Base-by-base conservation (phyloP, 2,113 vertebrate genomes). In the Callipepla squamata region DNA sequence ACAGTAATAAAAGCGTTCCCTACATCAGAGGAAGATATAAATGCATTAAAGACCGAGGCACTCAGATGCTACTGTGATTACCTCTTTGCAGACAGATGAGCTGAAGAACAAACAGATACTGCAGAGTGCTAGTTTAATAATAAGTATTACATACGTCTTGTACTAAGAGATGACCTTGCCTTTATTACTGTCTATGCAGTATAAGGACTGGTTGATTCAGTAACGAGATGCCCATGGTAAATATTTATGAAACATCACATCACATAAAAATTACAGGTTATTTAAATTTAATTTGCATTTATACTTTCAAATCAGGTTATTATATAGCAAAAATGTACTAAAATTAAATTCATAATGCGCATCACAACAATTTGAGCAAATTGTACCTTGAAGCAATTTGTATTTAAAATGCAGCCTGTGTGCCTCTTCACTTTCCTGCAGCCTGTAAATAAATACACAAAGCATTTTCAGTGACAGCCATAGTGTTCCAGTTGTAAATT, bases 331-430 rank as follows among this genome's bases (percentile, higher is more conserved):
- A 94, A 95, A 97, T 90, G 51, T 81, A 88, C 90, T 67, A 85
- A 95, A 97, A 97, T 97, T 97, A 96, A 97, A 97, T 96, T 94
- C 95, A 95, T 97, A 97, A 96, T 93, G 87, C 78, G 76, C 92
- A 95, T 95, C 95, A 96, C 88, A 95, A 92, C 94, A 91, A 96
- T 93, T 88, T 92, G 78, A 86, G 85, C 92, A 97, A 97, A 97
- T 95, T 93, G 96, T 94, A 96, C 93, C 95, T 97, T 20, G 69
- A 85, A 97, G 96, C 92, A 67, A 94, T 97, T 96, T 92, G 84
- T 95, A 76, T 95, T 95, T 95, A 75, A 89, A 85, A 96, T 94
- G 81, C 84, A 80, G 80, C 40, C 86, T 74, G 80, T 66, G 78
- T 83, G 75, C 79, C 75, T 92, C 95, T 95, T 95, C 92, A 51